phyloP scores from a whole-genome alignment of 2,797 vertebrate species.

The Octomys mimax region DNA sequence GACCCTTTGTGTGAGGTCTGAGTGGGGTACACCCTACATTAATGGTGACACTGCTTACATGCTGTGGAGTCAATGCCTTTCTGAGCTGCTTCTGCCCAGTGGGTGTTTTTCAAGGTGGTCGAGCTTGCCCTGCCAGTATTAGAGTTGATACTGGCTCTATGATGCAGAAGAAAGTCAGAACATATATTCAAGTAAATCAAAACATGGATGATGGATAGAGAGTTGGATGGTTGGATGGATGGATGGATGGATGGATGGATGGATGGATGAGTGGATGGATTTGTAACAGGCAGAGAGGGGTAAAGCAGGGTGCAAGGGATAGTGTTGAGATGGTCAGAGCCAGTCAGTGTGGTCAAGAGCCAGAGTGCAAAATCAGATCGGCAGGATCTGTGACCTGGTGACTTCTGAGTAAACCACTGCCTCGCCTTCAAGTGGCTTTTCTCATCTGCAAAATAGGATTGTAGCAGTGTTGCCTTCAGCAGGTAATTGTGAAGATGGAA shows the following conservation, averaged over 20 bases:
- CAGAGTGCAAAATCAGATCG: neutral
- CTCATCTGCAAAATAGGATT: neutral
- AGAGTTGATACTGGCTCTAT: too few species aligned
- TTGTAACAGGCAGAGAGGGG: neutral
- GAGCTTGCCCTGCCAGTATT: too few species aligned
- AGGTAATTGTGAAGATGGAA: neutral
- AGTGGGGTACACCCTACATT: neutral
- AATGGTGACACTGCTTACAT: fast-evolving
- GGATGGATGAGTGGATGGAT: too few species aligned
- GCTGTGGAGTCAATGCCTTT: neutral
- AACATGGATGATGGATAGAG: neutral
- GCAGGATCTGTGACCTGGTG: neutral
- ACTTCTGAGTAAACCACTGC: neutral
- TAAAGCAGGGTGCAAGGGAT: neutral
- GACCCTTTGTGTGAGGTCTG: neutral
- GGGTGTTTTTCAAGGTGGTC: neutral
- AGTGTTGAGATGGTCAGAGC: neutral
- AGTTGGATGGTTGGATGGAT: neutral
- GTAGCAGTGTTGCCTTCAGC: neutral
- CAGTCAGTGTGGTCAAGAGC: neutral
- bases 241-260: neutral
- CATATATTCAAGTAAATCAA: neutral
- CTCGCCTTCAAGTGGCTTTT: neutral
- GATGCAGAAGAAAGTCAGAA: neutral
- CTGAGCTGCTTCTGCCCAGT: neutral